Base-by-base conservation (phyloP, 2,888 invertebrate genomes). In the Lamproptera curius region DNA sequence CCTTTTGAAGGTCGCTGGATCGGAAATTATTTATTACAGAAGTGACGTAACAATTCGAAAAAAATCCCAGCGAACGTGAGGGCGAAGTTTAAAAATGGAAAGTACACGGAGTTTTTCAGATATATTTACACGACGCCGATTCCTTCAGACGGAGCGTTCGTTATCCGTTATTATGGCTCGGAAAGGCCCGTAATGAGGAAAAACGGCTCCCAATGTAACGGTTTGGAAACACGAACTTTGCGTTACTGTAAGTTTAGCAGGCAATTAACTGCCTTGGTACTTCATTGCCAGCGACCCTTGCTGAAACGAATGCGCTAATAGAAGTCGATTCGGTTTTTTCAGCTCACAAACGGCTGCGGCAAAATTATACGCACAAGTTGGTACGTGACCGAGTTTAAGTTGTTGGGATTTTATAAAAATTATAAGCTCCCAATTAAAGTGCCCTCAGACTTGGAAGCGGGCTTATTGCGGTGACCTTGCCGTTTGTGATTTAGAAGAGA, bases 161-260 rank as follows among this genome's bases (percentile, higher is more conserved):
- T 74, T 73, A 73, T 62, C 57, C 59, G 64, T 66, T 73, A 71
- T 72, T 67, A 68, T 60, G 60, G 60, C 57, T 56, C 56, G 57
- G 54, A 56, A 63, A 56, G 59, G 59, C 53, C 57, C 59, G 63
- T 80, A 75, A 80, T 75, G 75, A 80, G 74, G 73, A 77, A 76
- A 78, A 79, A 75, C 65, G 71, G 61, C 67, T 60, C 57, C 52
- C 65, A 67, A 61, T 70, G 65, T 68, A 70, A 63, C 61, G 57
- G 58, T 58, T 56, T 15, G 37, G 59, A 54, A 69, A 63, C 62
- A 67, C 57, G 59, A 76, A 73, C 65, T 72, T 73, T 61, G 59
- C 54, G 46, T 61, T 56, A 61, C 61, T 57, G 61, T 58, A 70
- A 73, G 63, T 75, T 76, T 66, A 59, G 55, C 63, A 63, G 53